These are phyloP conservation scores for Acrobasis consociella DNA, from an alignment of 2,888 invertebrate genomes.

Conservation along the genomic window DNA sequence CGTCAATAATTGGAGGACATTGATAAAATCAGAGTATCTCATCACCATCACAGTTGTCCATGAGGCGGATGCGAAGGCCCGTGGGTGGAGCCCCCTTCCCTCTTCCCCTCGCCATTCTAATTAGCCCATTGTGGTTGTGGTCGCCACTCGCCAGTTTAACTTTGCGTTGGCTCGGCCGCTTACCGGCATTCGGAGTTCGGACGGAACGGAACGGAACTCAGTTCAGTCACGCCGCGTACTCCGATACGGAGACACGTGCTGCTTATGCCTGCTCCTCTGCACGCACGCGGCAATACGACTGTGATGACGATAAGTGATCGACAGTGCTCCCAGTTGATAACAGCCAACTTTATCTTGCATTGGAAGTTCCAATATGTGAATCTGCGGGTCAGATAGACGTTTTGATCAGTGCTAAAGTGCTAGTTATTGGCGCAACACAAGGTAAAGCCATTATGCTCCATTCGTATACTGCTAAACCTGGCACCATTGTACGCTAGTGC, in stretches of 20 bases:
- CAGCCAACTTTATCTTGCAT: constrained; percentile 50
- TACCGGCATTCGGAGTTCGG: constrained; percentile 19
- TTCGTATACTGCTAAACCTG: constrained; percentile 68
- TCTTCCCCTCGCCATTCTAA: constrained; percentile 77
- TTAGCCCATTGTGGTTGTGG: constrained; percentile 75
- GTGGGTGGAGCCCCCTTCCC: constrained; percentile 73
- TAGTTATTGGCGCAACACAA: constrained; percentile 65
- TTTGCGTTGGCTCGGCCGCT: constrained; percentile 67
- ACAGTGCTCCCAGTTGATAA: constrained; percentile 67
- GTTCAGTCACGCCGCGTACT: constrained; percentile 63
- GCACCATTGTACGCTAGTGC: constrained; percentile 48
- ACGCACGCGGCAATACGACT: constrained; percentile 56
- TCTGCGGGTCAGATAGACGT: constrained; percentile 46
- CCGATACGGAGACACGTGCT: constrained; percentile 59
- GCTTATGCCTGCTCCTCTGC: constrained; percentile 34
- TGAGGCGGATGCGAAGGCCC: constrained; percentile 77
- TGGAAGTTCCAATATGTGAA: constrained; percentile 59
- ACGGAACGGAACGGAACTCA: constrained; percentile 15
- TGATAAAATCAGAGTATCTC: constrained; percentile 63
- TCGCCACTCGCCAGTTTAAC: constrained; percentile 55
- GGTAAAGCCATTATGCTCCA: constrained; percentile 75
- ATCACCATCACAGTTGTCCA: constrained; percentile 62
- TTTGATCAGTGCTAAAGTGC: constrained; percentile 52
- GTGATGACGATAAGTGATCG: constrained; percentile 75
- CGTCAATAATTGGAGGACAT: constrained; percentile 28